A percentile compares a stretch with the other conserved stretches of the same genome.
Evolutionary conservation across 2,888 invertebrate genomes (phyloP).

Genomic region (Lysandra bellargus): DNA sequence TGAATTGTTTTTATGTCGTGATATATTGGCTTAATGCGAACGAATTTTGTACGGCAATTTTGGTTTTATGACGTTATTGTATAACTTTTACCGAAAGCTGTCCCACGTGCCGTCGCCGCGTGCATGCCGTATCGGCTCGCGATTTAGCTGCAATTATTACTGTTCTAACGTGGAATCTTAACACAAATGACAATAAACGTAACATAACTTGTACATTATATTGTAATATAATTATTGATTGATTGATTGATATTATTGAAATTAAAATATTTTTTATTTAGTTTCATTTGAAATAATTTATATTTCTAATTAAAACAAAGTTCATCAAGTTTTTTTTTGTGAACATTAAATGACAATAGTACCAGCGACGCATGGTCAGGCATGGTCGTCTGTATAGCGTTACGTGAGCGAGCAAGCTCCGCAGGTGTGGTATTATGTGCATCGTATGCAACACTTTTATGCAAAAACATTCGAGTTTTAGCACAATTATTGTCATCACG

Average conservation of each 20-base stretch:
- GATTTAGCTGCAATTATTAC: neutral
- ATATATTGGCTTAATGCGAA: conserved; percentile 3
- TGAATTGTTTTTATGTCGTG: conserved; percentile 10
- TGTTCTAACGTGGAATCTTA: too few relatives aligned
- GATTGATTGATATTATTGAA: too few relatives aligned
- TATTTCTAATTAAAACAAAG: neutral
- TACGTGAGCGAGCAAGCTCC: neutral
- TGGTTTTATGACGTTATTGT: neutral
- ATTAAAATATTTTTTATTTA: too few relatives aligned
- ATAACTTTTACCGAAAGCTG: neutral
- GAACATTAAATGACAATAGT: neutral
- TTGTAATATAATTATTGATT: too few relatives aligned
- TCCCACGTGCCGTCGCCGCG: neutral
- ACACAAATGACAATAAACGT: too few relatives aligned
- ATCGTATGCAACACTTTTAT: conserved; percentile 52
- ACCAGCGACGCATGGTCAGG: neutral
- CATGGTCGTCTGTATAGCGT: neutral
- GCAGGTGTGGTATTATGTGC: conserved; percentile 21
- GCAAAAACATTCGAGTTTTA: conserved; percentile 50
- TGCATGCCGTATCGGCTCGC: neutral
- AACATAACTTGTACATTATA: too few relatives aligned
- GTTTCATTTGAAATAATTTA: neutral
- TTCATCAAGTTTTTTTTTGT: neutral
- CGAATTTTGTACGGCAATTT: neutral
- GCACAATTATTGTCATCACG: conserved; percentile 71